These are phyloP conservation scores for Phortica variegata DNA, from an alignment of 1,140 invertebrate species.

Conservation along the genomic window DNA sequence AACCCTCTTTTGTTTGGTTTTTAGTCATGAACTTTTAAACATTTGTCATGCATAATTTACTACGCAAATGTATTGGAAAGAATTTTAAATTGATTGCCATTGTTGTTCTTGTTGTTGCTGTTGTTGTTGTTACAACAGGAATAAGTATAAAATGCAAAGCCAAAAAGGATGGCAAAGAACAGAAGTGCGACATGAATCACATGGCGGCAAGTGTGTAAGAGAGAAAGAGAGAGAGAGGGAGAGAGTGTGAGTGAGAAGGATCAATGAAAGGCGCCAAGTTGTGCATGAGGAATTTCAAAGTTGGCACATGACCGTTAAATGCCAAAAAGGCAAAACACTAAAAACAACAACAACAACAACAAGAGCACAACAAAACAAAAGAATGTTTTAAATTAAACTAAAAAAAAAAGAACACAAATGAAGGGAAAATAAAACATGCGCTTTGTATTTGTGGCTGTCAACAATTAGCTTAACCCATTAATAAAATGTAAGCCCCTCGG, in stretches of 20 bases:
- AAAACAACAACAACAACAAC: too few relatives aligned
- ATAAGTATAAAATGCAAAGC: neutral
- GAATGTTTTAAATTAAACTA: too few relatives aligned
- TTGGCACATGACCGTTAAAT: too few relatives aligned
- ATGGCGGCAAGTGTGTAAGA: too few relatives aligned
- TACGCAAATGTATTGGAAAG: slow-evolving; percentile 51
- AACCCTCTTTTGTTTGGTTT: slow-evolving; percentile 42
- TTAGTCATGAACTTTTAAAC: slow-evolving; percentile 54
- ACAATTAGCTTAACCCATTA: slow-evolving; percentile 55
- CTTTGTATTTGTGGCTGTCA: slow-evolving; percentile 24
- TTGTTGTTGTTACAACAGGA: slow-evolving; percentile 5
- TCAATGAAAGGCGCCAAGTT: too few relatives aligned
- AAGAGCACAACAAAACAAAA: too few relatives aligned
- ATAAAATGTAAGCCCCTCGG: slow-evolving; percentile 29
- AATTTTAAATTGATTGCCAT: slow-evolving; percentile 54
- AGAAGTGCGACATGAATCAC: slow-evolving; percentile 28
- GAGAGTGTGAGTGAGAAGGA: too few relatives aligned
- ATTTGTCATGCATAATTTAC: slow-evolving; percentile 55
- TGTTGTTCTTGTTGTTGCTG: slow-evolving; percentile 9
- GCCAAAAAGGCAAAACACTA: too few relatives aligned
- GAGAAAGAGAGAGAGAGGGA: too few relatives aligned
- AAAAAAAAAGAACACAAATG: too few relatives aligned
- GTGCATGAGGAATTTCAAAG: too few relatives aligned
- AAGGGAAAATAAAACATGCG: too few relatives aligned
- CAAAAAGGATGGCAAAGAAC: slow-evolving; percentile 4